Evolutionary conservation across 1,140 invertebrate genomes (phyloP).

Genomic region (Anoplophora glabripennis): DNA sequence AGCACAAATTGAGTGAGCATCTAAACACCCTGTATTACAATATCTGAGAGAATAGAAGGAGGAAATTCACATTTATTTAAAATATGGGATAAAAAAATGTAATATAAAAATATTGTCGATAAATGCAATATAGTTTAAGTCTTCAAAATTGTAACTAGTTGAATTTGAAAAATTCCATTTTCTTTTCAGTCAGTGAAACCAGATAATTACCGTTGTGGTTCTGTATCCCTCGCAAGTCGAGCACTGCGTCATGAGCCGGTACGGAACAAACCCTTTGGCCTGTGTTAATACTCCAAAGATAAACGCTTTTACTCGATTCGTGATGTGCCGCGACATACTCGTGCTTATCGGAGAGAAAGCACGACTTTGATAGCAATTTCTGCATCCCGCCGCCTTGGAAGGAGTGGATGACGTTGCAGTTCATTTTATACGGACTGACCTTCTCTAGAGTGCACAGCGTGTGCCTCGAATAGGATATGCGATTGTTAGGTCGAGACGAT

Average conservation of each 20-base stretch:
- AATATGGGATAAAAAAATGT: too few relatives aligned
- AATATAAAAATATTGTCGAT: too few relatives aligned
- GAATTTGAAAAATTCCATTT: conserved; percentile 44
- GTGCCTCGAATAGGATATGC: conserved; percentile 59
- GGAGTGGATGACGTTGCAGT: conserved; percentile 58
- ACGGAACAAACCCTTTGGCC: conserved; percentile 34
- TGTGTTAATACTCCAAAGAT: conserved; percentile 65
- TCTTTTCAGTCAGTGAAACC: conserved; percentile 39
- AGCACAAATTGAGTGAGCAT: too few relatives aligned
- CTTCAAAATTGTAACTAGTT: not conserved
- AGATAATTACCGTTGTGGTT: conserved; percentile 35
- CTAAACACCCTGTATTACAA: too few relatives aligned
- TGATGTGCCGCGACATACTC: conserved; percentile 65
- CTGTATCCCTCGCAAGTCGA: conserved; percentile 38
- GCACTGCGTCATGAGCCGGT: conserved; percentile 34
- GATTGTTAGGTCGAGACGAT: conserved; percentile 58
- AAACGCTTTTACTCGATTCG: conserved; percentile 60
- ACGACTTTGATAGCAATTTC: conserved; percentile 61
- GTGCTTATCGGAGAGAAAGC: conserved; percentile 55
- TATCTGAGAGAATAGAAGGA: too few relatives aligned
- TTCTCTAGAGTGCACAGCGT: conserved; percentile 56
- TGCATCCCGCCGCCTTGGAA: conserved; percentile 63
- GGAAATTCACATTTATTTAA: too few relatives aligned
- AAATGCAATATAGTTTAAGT: too few relatives aligned
- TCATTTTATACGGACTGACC: conserved; percentile 43